Evolutionary conservation across 2,797 vertebrate genomes (phyloP), one percentile per base, ranked within the genome.

Genomic region (Distichodus sexfasciatus): DNA sequence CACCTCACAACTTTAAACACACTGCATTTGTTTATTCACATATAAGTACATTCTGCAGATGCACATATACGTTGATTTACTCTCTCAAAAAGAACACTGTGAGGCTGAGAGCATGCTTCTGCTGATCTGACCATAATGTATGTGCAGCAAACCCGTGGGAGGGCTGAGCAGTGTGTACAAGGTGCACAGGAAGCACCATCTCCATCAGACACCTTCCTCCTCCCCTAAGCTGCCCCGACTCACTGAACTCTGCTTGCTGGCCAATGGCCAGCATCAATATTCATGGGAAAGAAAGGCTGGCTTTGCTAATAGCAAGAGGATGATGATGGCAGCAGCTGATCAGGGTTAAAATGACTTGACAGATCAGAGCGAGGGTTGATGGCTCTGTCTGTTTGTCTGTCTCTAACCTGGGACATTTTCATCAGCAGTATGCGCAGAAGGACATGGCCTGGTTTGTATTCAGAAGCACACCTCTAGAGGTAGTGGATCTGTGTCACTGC

Each of bases 401-500:
- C 26, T 40, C 41, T 31, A 29, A 29, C 59, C 31, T 44, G 46
- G 12, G 53, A 57, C 12, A 43, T 31, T 38, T 48, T 73, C 23
- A 77, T 69, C 57, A 73, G 46, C 19, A 59, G 26, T 66, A 70
- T 38, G 40, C 64, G 55, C 61, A 55, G 26, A 47, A 64, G 48
- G 19, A 47, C 26, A 59, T 15, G 36, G 43, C 36, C 43, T n/a
- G 53, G 47, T 68, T 61, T 73, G 60, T 72, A 63, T 66, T 46
- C 69, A 62, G 40, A 38, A 66, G 35, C 21, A 12, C 26, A 51
- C 68, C 64, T 50, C 50, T 47, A 54, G 47, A 53, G 57, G 10
- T 67, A 58, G 19, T 38, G 50, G 62, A 57, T 71, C 15, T 55
- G 19, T 68, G 24, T 66, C 76, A 76, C 46, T 63, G 47, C 31